Evolutionary conservation across 2,888 invertebrate species (phyloP).

Genomic region (Coecobrya sp.): DNA sequence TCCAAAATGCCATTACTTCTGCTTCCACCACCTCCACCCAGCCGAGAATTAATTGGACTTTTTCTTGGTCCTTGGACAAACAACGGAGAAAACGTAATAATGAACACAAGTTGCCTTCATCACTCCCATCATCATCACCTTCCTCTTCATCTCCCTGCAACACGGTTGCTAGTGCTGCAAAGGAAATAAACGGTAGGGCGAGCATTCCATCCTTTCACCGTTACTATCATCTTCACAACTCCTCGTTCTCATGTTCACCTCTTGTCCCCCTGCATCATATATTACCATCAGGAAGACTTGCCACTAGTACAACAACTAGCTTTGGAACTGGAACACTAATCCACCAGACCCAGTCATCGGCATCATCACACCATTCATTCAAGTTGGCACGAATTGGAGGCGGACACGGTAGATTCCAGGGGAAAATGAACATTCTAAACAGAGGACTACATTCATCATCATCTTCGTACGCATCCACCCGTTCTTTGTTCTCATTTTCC

Average conservation of each 20-base stretch:
- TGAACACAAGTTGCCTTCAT: constrained; percentile 66
- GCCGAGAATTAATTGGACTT: constrained; percentile 73
- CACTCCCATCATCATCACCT: constrained; percentile 28
- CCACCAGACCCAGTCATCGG: constrained; percentile 54
- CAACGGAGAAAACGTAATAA: constrained; percentile 64
- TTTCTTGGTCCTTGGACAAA: constrained; percentile 67
- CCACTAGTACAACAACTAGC: not conserved
- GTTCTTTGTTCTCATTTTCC: constrained; percentile 59
- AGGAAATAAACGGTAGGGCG: not conserved
- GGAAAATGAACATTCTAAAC: constrained; percentile 71
- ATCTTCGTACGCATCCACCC: constrained; percentile 27
- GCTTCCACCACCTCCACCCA: constrained; percentile 44
- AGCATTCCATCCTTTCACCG: constrained; percentile 38
- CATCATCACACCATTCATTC: constrained; percentile 57
- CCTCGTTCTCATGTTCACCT: constrained; percentile 62
- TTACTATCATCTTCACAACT: constrained; percentile 43
- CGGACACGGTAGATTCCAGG: constrained; percentile 50
- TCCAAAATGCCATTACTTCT: constrained; percentile 52
- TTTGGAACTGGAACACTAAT: constrained; percentile 39
- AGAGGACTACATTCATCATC: constrained; percentile 73
- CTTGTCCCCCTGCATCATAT: constrained; percentile 57
- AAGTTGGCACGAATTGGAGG: constrained; percentile 62
- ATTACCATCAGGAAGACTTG: constrained; percentile 65
- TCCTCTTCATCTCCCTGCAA: not conserved
- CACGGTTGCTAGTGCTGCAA: not conserved